A percentile compares a stretch with the other conserved stretches of the same genome.
Conservation (phyloP, 2,888 invertebrate species). For the Therioaphis trifolii region DNA sequence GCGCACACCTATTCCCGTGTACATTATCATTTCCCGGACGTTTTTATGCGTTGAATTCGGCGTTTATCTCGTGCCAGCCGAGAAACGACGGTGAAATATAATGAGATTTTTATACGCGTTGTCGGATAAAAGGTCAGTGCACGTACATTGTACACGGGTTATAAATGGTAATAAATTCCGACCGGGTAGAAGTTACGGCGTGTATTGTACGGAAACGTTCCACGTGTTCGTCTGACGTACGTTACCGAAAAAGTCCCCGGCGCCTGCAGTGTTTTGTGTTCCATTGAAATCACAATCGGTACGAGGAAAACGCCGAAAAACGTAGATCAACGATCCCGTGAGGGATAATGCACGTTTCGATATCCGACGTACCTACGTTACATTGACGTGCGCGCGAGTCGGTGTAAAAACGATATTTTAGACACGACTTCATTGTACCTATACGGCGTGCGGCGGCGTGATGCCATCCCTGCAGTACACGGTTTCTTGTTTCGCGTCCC, state of each 20-base stretch:
- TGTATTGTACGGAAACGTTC: background rate
- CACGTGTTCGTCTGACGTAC: background rate
- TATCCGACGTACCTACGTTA: background rate
- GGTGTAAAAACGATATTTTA: background rate
- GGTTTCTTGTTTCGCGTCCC: background rate
- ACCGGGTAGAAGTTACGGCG: background rate
- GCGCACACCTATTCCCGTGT: background rate
- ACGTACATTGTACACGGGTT: background rate
- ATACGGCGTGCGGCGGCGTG: background rate
- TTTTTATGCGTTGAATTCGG: background rate
- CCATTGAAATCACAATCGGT: conserved; percentile 11
- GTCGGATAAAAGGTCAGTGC: background rate
- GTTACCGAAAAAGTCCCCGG: background rate
- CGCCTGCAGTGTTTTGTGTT: background rate
- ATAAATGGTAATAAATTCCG: background rate
- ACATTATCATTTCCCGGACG: background rate
- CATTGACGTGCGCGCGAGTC: background rate
- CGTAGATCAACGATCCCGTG: background rate
- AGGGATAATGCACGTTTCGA: background rate
- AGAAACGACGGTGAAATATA: background rate
- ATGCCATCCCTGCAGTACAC: no score
- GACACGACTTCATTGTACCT: background rate
- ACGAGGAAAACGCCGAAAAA: conserved; percentile 1
- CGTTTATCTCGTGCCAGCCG: background rate
- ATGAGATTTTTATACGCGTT: background rate